Percentiles rank a stretch among this genome's conserved stretches.
These are phyloP conservation scores for Platysternon megacephalum DNA, from an alignment of 2,113 vertebrate genomes.

Conservation along the genomic window DNA sequence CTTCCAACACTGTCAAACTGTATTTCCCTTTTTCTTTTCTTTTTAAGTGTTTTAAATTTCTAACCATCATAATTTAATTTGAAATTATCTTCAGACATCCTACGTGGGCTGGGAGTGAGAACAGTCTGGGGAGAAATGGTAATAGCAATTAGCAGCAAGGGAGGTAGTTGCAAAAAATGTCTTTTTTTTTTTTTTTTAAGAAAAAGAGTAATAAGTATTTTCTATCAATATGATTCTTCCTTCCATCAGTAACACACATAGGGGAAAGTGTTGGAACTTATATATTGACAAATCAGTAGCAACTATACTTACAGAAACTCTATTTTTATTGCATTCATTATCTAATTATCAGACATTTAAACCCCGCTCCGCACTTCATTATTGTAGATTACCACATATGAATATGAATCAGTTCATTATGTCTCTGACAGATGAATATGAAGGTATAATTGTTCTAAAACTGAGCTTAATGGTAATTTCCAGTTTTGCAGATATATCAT, in stretches of 20 bases:
- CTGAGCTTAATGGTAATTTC: background rate
- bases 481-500: background rate
- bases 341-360: background rate
- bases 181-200: constrained; percentile 6
- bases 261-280: background rate
- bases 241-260: constrained; percentile 3
- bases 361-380: background rate
- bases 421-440: background rate
- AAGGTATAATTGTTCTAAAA: background rate
- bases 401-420: background rate
- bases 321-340: background rate
- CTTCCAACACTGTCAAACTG: constrained; percentile 1
- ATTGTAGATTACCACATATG: constrained; percentile 12
- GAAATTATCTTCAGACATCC: constrained; percentile 65
- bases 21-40: background rate
- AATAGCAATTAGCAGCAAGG: constrained; percentile 55
- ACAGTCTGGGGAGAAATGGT: constrained; percentile 2
- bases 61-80: constrained; percentile 64
- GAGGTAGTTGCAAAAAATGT: constrained; percentile 33
- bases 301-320: constrained; percentile 21
- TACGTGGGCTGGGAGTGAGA: constrained; percentile 28
- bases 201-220: constrained; percentile 53
- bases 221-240: constrained; percentile 61
- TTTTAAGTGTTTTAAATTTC: constrained; percentile 42
- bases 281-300: constrained; percentile 36